phyloP scores from a whole-genome alignment of 1,140 invertebrate genomes.

The Ditylenchus dipsaci region DNA sequence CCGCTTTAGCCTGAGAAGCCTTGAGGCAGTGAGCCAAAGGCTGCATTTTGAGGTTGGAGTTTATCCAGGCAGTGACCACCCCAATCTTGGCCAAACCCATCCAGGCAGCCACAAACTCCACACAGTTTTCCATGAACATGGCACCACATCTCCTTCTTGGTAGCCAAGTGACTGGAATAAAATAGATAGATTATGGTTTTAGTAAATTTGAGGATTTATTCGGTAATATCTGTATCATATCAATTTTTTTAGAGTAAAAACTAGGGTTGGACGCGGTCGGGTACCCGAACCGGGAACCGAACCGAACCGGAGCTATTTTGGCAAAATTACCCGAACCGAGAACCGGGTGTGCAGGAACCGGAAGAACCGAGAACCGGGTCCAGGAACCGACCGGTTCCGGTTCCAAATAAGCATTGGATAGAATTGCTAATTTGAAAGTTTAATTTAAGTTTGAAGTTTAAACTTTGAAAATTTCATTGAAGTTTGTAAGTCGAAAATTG shows the following conservation, averaged over 20 bases:
- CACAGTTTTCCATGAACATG: conserved; percentile 72
- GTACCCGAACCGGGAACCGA: too few species aligned
- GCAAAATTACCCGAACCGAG: too few species aligned
- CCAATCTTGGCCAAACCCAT: conserved; percentile 60
- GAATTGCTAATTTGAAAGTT: too few species aligned
- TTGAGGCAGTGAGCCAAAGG: conserved; percentile 69
- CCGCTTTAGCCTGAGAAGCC: conserved; percentile 39
- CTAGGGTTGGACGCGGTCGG: too few species aligned
- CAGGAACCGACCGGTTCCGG: too few species aligned
- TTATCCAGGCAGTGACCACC: conserved; percentile 70
- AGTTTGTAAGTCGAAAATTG: too few species aligned
- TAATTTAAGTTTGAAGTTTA: too few species aligned
- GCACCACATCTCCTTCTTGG: conserved; percentile 75
- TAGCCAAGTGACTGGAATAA: conserved; percentile 60
- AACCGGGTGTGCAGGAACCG: too few species aligned
- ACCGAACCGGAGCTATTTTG: too few species aligned
- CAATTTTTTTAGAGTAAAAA: not conserved
- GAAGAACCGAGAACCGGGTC: too few species aligned
- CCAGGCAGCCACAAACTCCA: conserved; percentile 57
- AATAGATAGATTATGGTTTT: conserved; percentile 13
- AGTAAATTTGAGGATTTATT: not conserved
- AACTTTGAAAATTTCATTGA: too few species aligned
- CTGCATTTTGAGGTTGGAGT: conserved; percentile 74
- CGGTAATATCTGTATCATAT: not conserved
- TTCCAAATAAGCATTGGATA: too few species aligned